These are phyloP conservation scores for Rugalucina vietnamica DNA, from an alignment of 2,888 invertebrate genomes.

Conservation along the genomic window DNA sequence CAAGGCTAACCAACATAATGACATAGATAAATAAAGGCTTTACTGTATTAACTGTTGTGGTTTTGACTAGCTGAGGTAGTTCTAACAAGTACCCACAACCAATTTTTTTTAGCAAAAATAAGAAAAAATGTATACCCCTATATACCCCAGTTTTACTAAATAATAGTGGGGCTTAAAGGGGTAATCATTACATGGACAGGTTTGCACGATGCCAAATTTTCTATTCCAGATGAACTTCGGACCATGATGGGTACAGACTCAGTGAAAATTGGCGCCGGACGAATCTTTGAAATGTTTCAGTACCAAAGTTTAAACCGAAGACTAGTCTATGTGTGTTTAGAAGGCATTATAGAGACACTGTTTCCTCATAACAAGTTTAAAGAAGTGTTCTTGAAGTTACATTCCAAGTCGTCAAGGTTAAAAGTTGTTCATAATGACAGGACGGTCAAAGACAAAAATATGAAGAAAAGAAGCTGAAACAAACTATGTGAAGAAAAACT, in stretches of 20 bases:
- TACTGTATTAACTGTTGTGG: too few relatives aligned
- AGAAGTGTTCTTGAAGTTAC: slow-evolving; percentile 89
- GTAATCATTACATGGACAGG: too few relatives aligned
- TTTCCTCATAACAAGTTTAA: slow-evolving; percentile 92
- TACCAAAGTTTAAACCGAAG: slow-evolving; percentile 93
- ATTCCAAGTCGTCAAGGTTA: slow-evolving; percentile 84
- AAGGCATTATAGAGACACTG: slow-evolving; percentile 91
- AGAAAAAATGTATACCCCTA: too few relatives aligned
- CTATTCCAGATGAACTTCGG: slow-evolving; percentile 91
- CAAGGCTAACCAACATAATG: too few relatives aligned
- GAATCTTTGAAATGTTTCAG: slow-evolving; percentile 95
- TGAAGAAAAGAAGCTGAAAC: too few relatives aligned
- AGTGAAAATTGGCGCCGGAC: slow-evolving; percentile 91
- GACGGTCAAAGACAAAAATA: background rate
- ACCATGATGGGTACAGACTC: slow-evolving; percentile 96
- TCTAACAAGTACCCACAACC: too few relatives aligned
- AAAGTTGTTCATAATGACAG: slow-evolving; percentile 10
- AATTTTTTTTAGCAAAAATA: too few relatives aligned
- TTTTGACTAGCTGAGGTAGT: too few relatives aligned
- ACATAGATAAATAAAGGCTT: too few relatives aligned
- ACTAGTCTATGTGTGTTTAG: slow-evolving; percentile 92
- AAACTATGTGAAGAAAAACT: background rate
- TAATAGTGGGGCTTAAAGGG: too few relatives aligned
- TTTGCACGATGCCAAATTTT: too few relatives aligned
- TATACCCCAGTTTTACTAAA: too few relatives aligned